These are phyloP conservation scores for Pristis pectinata DNA, from an alignment of 2,797 vertebrate species.

Conservation along the genomic window DNA sequence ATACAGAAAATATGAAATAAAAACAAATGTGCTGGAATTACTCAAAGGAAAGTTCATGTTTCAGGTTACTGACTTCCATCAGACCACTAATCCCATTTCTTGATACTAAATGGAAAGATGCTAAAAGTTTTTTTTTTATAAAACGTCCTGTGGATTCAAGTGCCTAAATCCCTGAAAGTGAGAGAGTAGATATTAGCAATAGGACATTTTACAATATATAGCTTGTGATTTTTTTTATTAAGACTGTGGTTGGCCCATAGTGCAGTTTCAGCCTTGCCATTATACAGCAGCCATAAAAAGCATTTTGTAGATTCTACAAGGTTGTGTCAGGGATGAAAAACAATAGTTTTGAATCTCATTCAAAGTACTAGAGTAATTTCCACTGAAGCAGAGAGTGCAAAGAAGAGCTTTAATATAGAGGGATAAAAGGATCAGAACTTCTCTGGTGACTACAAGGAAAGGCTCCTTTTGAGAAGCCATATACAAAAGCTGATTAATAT, in stretches of 20 bases:
- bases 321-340: neutral
- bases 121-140: neutral
- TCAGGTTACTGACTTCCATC: no score
- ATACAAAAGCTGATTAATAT: no score
- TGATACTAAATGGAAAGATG: neutral
- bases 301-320: neutral
- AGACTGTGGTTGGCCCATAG: neutral
- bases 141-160: neutral
- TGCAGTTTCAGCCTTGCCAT: neutral
- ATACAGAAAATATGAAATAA: no score
- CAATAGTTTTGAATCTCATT: neutral
- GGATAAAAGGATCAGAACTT: neutral
- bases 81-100: no score
- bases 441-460: no score
- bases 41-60: no score
- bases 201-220: neutral
- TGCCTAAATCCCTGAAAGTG: neutral
- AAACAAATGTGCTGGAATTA: no score
- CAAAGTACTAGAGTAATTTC: neutral
- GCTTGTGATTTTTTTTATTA: neutral
- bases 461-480: no score
- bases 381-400: neutral
- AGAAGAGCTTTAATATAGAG: neutral
- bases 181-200: neutral
- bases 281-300: neutral